These are phyloP conservation scores for Trachythela sp. DNA, from an alignment of 64 coral and sea anemone genomes.

Conservation along the genomic window DNA sequence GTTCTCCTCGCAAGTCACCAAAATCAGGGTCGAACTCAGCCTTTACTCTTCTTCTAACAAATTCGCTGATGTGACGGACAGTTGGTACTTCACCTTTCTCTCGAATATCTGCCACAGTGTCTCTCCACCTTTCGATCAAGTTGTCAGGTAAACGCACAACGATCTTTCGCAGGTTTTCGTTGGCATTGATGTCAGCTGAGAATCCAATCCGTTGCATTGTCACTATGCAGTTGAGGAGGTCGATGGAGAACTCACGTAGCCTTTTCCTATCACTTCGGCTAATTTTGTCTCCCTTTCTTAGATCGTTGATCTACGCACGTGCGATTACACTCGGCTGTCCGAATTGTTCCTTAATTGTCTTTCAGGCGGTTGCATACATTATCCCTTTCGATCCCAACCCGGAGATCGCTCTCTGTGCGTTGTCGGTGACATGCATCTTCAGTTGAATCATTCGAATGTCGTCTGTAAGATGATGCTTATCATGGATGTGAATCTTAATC, in stretches of 20 bases:
- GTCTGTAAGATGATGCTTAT: constrained; percentile 35
- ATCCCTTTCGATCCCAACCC: constrained; percentile 44
- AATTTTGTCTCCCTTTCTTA: constrained; percentile 21
- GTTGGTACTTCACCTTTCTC: neutral
- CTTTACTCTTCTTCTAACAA: constrained; percentile 36
- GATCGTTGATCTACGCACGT: constrained; percentile 7
- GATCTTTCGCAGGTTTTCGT: constrained; percentile 26
- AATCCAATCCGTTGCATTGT: constrained; percentile 8
- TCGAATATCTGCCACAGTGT: constrained; percentile 2
- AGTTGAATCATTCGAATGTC: constrained; percentile 38
- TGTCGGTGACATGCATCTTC: constrained; percentile 34
- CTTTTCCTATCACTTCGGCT: neutral
- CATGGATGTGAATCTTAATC: constrained; percentile 52
- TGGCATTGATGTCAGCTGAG: constrained; percentile 37
- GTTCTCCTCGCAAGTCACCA: neutral
- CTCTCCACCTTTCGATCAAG: constrained; percentile 13
- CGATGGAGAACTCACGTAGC: constrained; percentile 18
- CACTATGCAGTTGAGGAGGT: constrained; percentile 38
- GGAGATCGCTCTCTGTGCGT: constrained; percentile 38
- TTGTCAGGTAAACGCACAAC: constrained; percentile 17
- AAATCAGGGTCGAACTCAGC: constrained; percentile 41
- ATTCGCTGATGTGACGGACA: constrained; percentile 28
- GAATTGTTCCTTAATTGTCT: constrained; percentile 39
- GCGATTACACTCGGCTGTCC: constrained; percentile 33
- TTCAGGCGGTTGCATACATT: constrained; percentile 54